Conservation (phyloP, 2,113 vertebrate species). For the Leucosticte australis region DNA sequence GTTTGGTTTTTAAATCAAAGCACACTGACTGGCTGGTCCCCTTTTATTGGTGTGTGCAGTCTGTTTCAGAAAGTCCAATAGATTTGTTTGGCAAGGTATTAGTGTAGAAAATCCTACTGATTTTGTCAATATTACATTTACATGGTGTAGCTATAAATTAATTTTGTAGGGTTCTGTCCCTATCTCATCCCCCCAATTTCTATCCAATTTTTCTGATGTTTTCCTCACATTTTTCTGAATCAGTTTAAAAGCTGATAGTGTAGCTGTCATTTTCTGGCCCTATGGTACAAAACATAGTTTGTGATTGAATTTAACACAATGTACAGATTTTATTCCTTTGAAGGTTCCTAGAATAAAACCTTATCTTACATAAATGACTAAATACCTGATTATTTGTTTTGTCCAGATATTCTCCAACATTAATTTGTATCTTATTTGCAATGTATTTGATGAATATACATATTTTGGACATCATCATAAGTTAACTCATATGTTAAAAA, state of each 20-base stretch:
- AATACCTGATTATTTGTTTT: constrained; percentile 28
- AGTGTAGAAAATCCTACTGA: neutral
- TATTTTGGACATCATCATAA: neutral
- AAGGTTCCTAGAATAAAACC: neutral
- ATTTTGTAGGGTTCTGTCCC: neutral
- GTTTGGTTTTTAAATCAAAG: neutral
- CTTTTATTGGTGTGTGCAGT: neutral
- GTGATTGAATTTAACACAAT: neutral
- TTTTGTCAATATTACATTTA: neutral
- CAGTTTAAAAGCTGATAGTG: neutral
- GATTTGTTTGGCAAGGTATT: neutral
- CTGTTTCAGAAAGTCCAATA: neutral
- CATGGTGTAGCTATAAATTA: neutral
- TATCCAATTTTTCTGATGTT: neutral
- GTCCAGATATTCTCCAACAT: neutral
- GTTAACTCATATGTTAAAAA: neutral
- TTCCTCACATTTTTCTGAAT: neutral
- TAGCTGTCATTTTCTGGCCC: neutral
- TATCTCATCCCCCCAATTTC: neutral
- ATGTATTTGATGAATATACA: neutral
- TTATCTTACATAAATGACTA: neutral
- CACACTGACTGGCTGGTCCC: neutral
- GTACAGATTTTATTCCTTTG: neutral
- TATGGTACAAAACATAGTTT: neutral
- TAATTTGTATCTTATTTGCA: neutral